Percentiles rank a stretch among this genome's conserved stretches.
Conservation (phyloP, 2,888 invertebrate genomes). For the Euproctis similis region DNA sequence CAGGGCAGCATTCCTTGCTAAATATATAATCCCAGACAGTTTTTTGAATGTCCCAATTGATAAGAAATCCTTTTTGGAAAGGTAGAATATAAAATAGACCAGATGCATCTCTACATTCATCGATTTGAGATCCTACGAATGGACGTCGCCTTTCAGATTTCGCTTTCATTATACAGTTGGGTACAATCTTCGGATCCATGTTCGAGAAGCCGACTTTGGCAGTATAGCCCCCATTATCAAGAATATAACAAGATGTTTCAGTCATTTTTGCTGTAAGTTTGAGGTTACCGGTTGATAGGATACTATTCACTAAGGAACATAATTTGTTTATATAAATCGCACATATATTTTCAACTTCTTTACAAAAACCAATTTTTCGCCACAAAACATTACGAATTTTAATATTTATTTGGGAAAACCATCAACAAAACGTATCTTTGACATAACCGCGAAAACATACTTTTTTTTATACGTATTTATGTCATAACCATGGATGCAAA, state of each 20-base stretch:
- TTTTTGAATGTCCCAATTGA: conserved; percentile 98
- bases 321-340: no score
- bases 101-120: conserved; percentile 96
- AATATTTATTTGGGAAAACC: no score
- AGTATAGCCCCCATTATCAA: conserved; percentile 93
- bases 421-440: no score
- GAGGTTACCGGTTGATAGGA: conserved; percentile 30
- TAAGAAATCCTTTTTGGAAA: conserved; percentile 94
- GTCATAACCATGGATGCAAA: no score
- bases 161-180: conserved; percentile 98
- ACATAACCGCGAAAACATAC: no score
- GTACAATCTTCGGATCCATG: conserved; percentile 83
- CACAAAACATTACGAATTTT: no score
- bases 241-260: conserved; percentile 75
- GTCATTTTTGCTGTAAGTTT: conserved; percentile 34
- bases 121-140: conserved; percentile 93
- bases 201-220: conserved; percentile 90
- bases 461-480: no score
- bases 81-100: conserved; percentile 95
- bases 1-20: conserved; percentile 87
- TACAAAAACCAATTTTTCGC: no score
- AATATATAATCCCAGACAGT: conserved; percentile 97
- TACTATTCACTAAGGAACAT: no score
- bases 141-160: conserved; percentile 95
- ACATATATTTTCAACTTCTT: no score